phyloP scores from a whole-genome alignment of 2,797 vertebrate genomes.

The Lycodopsis pacificus region DNA sequence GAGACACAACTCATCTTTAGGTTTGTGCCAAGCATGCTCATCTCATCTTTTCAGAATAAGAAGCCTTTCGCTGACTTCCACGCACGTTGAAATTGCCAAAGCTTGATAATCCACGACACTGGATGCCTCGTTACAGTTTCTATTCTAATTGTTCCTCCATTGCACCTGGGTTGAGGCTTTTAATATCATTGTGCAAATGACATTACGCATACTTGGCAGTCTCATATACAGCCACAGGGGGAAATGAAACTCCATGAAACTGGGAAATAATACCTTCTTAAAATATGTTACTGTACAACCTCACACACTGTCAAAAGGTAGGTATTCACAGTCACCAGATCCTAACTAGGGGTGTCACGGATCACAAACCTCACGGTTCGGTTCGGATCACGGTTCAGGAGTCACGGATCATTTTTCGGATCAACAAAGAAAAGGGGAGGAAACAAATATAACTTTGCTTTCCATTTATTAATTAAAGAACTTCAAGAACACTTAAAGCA shows the following conservation, averaged over 20 bases:
- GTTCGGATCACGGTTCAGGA: no score
- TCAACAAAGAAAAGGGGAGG: no score
- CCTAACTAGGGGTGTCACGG: no score
- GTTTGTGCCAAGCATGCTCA: background rate
- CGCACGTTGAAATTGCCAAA: background rate
- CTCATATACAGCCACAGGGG: slow-evolving; percentile 11
- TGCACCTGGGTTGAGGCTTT: slow-evolving; percentile 20
- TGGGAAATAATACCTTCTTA: background rate
- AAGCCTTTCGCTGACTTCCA: background rate
- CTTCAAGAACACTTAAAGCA: no score
- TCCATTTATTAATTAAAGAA: no score
- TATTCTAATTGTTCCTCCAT: slow-evolving; percentile 17
- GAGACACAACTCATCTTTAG: slow-evolving; percentile 4
- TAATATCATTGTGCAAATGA: slow-evolving; percentile 30
- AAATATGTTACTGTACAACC: background rate
- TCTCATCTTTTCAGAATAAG: slow-evolving; percentile 5
- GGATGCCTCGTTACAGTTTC: slow-evolving; percentile 7
- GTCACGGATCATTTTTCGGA: no score
- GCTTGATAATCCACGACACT: background rate
- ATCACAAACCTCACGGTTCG: no score
- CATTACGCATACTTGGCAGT: slow-evolving; percentile 13
- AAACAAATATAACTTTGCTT: no score
- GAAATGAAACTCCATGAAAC: slow-evolving; percentile 16
- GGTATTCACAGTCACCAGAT: background rate
- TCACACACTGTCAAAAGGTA: slow-evolving; percentile 11